These are phyloP conservation scores for Hexactinellida sp. DNA, from an alignment of 37 sponge, comb jelly and placozoan genomes.

Conservation along the genomic window DNA sequence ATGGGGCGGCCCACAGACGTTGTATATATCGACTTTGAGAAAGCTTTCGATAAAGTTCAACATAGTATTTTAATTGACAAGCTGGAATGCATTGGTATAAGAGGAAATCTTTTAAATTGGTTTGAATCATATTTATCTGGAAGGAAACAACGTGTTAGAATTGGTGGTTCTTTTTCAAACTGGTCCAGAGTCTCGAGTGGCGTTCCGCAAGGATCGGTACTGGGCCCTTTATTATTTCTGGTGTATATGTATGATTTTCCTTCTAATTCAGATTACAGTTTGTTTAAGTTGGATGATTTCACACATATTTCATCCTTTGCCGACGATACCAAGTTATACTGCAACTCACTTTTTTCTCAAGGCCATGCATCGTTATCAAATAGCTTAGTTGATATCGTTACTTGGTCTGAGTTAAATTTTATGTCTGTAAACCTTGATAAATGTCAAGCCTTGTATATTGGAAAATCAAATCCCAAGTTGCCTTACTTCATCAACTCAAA, in stretches of 20 bases:
- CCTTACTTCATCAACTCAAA: background rate
- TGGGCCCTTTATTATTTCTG: conserved; percentile 26
- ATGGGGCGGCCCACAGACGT: background rate
- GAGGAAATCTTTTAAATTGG: conserved; percentile 20
- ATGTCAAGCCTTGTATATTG: background rate
- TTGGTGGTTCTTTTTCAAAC: conserved; percentile 14
- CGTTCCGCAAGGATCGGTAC: conserved; percentile 29
- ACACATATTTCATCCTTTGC: background rate
- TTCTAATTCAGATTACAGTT: background rate
- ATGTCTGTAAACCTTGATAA: background rate
- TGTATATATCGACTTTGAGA: conserved; percentile 20
- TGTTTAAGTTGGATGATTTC: background rate
- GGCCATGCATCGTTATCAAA: background rate
- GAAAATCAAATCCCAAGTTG: background rate
- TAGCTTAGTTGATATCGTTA: background rate
- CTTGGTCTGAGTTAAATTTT: background rate
- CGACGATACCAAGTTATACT: background rate
- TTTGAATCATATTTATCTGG: background rate
- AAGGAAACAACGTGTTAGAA: background rate
- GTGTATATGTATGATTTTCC: conserved; percentile 22
- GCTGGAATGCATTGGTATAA: conserved; percentile 19
- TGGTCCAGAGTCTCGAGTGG: conserved; percentile 23
- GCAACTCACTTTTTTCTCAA: background rate
- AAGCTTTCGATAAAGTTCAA: conserved; percentile 24
- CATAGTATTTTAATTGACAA: conserved; percentile 8